Evolutionary conservation across 64 coral and sea anemone species (phyloP), one percentile per base, ranked within the genome.

Genomic region (Montipora capricornis): DNA sequence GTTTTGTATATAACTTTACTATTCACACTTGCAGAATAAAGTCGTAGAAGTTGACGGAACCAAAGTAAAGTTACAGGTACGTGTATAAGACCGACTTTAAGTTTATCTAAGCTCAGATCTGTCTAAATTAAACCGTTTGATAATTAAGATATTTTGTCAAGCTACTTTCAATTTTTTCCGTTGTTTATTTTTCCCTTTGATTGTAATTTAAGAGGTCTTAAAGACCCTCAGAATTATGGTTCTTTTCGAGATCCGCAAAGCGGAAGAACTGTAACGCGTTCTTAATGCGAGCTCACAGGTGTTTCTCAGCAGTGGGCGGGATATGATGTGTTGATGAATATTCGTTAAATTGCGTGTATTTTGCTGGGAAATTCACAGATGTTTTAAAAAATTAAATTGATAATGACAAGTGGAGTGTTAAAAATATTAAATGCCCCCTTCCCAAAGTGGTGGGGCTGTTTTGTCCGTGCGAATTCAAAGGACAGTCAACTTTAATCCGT

Each of bases 51-150:
- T 95, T 45, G 97, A 99, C 77, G 94, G 92, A 37, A 96, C 95
- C 24, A 99, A 87, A 89, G 94, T 99, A 2, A 99, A 99, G 90
- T 88, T 99, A 62, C 97, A 99, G 95, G 97, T 99, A 91, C 5
- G 5, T 55, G 52, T 1, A 55, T 1, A 26, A 26, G 26, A 26
- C 26, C 26, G 26, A 26, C 26, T 26, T 26, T 26, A 26, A 26
- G 26, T 26, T 26, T 26, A 26, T 26, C 26, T 26, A 26, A 26
- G 26, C 26, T 26, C 26, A 26, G 26, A 26, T 26, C 26, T 26
- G 26, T 26, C 17, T 2, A 8, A 9, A 5, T 61, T 20, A 8
- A 59, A 8, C 2, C 67, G 14, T 68, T 83, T 83, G 5, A 6
- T 24, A 71, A 75, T 76, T 79, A 78, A 44, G 26, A 26, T 26